Evolutionary conservation across 1,140 invertebrate species (phyloP).

Genomic region (Augochlora pura): DNA sequence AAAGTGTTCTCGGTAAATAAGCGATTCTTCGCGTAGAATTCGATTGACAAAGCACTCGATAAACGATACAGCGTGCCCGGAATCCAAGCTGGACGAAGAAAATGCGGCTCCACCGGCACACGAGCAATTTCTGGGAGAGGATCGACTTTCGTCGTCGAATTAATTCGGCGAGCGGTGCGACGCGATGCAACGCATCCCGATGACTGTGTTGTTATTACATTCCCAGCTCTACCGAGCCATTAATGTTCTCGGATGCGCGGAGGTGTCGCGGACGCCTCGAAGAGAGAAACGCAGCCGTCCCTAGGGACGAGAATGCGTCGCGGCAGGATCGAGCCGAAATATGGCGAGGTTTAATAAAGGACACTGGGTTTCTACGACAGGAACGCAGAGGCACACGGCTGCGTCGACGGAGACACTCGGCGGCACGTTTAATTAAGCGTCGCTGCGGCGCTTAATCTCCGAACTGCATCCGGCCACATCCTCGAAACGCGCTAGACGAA

Average conservation of each 20-base stretch:
- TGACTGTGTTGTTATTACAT: constrained; percentile 14
- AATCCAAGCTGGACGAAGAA: too few species aligned
- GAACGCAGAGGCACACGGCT: constrained; percentile 6
- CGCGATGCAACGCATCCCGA: too few species aligned
- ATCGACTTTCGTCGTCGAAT: too few species aligned
- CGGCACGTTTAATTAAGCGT: constrained; percentile 44
- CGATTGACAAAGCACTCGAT: too few species aligned
- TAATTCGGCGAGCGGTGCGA: too few species aligned
- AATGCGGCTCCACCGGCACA: too few species aligned
- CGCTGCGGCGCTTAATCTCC: constrained; percentile 31
- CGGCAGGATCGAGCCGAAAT: constrained; percentile 21
- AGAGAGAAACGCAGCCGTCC: background rate
- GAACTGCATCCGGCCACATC: constrained; percentile 23
- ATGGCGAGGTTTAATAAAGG: constrained; percentile 42
- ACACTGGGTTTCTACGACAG: background rate
- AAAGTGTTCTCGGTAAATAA: too few species aligned
- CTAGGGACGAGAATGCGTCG: constrained; percentile 12
- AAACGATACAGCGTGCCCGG: too few species aligned
- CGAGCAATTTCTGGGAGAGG: too few species aligned
- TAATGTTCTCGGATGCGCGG: constrained; percentile 16
- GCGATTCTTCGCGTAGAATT: too few species aligned
- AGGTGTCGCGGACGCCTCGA: constrained; percentile 13
- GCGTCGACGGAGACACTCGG: constrained; percentile 19
- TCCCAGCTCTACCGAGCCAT: constrained; percentile 27
- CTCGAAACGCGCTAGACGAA: constrained; percentile 16